Evolutionary conservation across 2,797 vertebrate species (phyloP), one percentile per base, ranked within the genome.

Genomic region (Anguilla megastoma): DNA sequence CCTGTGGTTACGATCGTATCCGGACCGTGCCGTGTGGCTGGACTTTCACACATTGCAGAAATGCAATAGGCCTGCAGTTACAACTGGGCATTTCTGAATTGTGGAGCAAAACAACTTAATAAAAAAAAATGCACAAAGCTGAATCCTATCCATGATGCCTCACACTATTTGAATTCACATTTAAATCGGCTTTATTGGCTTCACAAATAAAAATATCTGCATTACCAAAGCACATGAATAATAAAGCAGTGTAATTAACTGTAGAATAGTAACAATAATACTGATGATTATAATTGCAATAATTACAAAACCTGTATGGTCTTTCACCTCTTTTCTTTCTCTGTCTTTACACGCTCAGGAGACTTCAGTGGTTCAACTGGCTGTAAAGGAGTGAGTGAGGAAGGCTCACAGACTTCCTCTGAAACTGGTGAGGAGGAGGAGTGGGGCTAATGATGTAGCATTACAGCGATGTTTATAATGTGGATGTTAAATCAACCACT

Each of bases 301-400:
- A 69, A 69, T 69, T 4, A 27, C 36, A 8, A 69, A 69, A 6
- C 66, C 66, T 79, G 33, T 86, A 71, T 90, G 10, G 85, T 56
- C 41, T 4, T 27, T 24, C 83, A 84, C 7, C 14, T 74, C 88
- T 16, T 88, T 27, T 82, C 76, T 16, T 63, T 84, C 30, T 85
- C 58, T 86, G 52, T 79, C 58, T 89, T 27, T 84, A 27, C 21
- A 2, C 41, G 66, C 83, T 16, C 87, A 97, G 96, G 95, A 91
- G 95, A 96, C 91, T 95, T 95, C 50, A 91, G 86, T 90, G 94
- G 93, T 88, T 95, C 95, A 83, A 92, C 88, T 86, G 92, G 92
- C 91, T 95, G 92, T 89, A 97, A 94, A 91, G 91, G 89, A 85
- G 50, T 93, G 56, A 90, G 89, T 79, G 91, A 95, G 45, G 92